Evolutionary conservation across 2,888 invertebrate genomes (phyloP), one percentile per base, ranked within the genome.

Genomic region (Philhelius pedissequus): DNA sequence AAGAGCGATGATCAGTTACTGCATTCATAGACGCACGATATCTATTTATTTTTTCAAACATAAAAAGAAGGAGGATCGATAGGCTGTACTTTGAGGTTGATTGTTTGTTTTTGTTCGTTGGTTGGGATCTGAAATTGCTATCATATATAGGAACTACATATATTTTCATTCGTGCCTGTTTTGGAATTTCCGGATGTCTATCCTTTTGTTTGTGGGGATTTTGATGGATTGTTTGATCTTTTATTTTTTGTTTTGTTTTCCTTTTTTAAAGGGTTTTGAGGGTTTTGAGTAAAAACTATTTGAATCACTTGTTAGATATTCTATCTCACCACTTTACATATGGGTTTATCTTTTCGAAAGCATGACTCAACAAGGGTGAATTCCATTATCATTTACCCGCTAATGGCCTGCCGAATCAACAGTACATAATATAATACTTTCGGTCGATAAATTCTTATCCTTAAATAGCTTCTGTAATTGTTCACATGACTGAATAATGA

Each of bases 101-200:
- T 84, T 80, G 80, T 84, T 84, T 84, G 80, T 75, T 84, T 74
- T 79, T 79, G 82, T 82, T 77, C 25, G 69, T 43, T 40, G 45
- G 15, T 11, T 56, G 62, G 58, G 25, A 38, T 58, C 5, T 30
- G 27, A 25, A 43, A 43, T 62, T 18, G 52, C 60, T 30, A 74
- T n/a, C n/a, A n/a, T n/a, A n/a, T n/a, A n/a, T 56, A 43, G 64
- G 58, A 52, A 73, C 43, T 27, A 66, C 38, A 13, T 6, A n/a
- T n/a, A n/a, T 48, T 13, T n/a, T 76, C 56, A 69, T 50, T 74
- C 78, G 74, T 83, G 83, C 58, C 40, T 69, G 69, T 74, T 83
- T 80, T 8, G 79, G 80, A 76, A 76, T 84, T 84, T 84, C 84
- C 84, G 84, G 80, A 84, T 80, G 68, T 66, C 25, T 62, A 20